Evolutionary conservation across 2,113 vertebrate species (phyloP).

Genomic region (Boulengerochromis microlepis): DNA sequence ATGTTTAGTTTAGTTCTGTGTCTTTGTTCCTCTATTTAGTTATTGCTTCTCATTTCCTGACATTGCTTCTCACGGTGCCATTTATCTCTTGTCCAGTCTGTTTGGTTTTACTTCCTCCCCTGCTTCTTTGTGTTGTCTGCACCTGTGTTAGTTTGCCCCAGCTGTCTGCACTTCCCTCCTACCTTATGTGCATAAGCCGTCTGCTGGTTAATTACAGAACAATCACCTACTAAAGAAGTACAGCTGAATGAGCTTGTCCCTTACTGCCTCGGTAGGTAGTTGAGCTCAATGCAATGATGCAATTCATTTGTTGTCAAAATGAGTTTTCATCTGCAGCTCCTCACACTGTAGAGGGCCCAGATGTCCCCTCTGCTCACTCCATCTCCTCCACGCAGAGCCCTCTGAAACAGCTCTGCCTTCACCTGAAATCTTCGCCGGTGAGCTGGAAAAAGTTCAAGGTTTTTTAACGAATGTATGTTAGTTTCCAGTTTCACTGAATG

Average conservation of each 20-base stretch:
- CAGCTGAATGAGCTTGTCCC: neutral
- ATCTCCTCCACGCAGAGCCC: neutral
- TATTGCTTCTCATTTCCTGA: neutral
- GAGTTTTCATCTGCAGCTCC: neutral
- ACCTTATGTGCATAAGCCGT: neutral
- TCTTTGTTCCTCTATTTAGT: neutral
- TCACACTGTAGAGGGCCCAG: neutral
- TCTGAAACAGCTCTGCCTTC: neutral
- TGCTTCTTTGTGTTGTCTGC: neutral
- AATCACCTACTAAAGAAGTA: neutral
- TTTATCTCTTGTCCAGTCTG: neutral
- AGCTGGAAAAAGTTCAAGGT: neutral
- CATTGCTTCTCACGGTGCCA: neutral
- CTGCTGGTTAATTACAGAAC: neutral
- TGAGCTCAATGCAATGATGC: neutral
- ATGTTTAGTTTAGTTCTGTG: neutral
- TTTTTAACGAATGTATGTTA: neutral
- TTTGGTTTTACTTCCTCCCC: neutral
- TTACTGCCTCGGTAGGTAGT: neutral
- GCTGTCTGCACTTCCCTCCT: neutral
- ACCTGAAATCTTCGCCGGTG: neutral
- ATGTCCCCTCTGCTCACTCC: neutral
- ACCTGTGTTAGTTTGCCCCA: neutral
- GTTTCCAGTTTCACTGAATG: neutral
- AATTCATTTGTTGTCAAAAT: neutral